Percentiles rank a stretch among this genome's conserved stretches.
These are phyloP conservation scores for Notolepis coatsorum DNA, from an alignment of 2,797 vertebrate species.

Conservation along the genomic window DNA sequence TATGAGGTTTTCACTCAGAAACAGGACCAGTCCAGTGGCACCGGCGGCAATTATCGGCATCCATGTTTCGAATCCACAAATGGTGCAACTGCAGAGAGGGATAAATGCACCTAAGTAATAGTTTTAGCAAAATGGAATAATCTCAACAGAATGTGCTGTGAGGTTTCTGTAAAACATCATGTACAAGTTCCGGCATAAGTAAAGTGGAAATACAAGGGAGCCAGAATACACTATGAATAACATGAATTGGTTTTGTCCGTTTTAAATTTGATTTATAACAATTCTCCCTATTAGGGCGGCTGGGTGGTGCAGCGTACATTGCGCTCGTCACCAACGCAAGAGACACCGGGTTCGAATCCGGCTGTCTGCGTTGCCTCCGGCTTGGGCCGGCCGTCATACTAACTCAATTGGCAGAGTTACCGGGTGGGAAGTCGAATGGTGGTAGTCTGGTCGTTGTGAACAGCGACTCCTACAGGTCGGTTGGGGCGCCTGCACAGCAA, in stretches of 20 bases:
- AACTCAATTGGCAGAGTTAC: too few relatives aligned
- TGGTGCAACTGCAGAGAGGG: not conserved
- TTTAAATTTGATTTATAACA: constrained; percentile 31
- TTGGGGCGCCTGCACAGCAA: too few relatives aligned
- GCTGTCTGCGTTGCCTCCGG: too few relatives aligned
- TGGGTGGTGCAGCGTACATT: too few relatives aligned
- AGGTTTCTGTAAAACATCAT: not conserved
- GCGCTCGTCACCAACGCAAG: too few relatives aligned
- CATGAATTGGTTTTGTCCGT: constrained; percentile 40
- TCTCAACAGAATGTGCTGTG: constrained; percentile 16
- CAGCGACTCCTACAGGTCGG: too few relatives aligned
- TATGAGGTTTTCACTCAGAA: too few relatives aligned
- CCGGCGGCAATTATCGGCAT: constrained; percentile 26
- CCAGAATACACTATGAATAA: constrained; percentile 38
- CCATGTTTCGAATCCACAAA: constrained; percentile 41
- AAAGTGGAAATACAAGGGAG: constrained; percentile 34
- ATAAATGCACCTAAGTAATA: constrained; percentile 31
- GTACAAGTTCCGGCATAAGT: not conserved
- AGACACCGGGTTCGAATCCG: too few relatives aligned
- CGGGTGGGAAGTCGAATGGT: too few relatives aligned
- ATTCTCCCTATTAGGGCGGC: too few relatives aligned
- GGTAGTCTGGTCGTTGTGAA: too few relatives aligned
- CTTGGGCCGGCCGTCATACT: too few relatives aligned
- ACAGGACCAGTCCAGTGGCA: constrained; percentile 6
- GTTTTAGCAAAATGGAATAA: constrained; percentile 43